Conservation (phyloP, 1,140 invertebrate species). For the Hydropsyche tenuis region DNA sequence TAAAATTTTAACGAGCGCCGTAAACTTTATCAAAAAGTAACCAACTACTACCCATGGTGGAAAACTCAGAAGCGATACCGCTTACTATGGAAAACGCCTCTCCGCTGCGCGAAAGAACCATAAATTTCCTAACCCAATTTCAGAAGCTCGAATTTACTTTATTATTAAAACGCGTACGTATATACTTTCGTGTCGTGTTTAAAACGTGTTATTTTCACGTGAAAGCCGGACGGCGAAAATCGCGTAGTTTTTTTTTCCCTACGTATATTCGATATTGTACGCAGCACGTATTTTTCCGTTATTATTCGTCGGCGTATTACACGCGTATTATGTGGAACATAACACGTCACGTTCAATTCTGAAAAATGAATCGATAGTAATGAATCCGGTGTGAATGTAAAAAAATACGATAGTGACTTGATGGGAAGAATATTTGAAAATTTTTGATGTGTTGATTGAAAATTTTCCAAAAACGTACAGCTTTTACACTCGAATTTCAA, state of each 20-base stretch:
- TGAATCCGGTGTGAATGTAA: background rate
- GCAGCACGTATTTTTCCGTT: too few species aligned
- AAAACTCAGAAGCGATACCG: background rate
- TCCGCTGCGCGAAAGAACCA: background rate
- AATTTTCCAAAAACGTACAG: too few species aligned
- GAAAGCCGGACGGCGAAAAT: background rate
- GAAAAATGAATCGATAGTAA: background rate
- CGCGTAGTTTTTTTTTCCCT: too few species aligned
- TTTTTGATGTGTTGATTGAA: too few species aligned
- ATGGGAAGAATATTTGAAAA: too few species aligned
- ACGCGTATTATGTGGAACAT: too few species aligned
- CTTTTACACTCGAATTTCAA: too few species aligned
- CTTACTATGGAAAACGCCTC: slow-evolving; percentile 15
- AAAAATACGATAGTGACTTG: too few species aligned
- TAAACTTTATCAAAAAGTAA: slow-evolving; percentile 26
- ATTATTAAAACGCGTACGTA: slow-evolving; percentile 15
- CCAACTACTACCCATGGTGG: background rate
- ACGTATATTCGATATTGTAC: too few species aligned
- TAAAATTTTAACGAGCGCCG: slow-evolving; percentile 24
- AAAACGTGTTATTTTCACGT: slow-evolving; percentile 11
- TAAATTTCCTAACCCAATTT: slow-evolving; percentile 21
- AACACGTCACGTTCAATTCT: background rate
- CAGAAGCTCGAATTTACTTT: slow-evolving; percentile 16
- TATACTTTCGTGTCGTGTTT: slow-evolving; percentile 13
- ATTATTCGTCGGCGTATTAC: too few species aligned